phyloP scores from a whole-genome alignment of 2,888 invertebrate genomes.

The Agelastica alni region DNA sequence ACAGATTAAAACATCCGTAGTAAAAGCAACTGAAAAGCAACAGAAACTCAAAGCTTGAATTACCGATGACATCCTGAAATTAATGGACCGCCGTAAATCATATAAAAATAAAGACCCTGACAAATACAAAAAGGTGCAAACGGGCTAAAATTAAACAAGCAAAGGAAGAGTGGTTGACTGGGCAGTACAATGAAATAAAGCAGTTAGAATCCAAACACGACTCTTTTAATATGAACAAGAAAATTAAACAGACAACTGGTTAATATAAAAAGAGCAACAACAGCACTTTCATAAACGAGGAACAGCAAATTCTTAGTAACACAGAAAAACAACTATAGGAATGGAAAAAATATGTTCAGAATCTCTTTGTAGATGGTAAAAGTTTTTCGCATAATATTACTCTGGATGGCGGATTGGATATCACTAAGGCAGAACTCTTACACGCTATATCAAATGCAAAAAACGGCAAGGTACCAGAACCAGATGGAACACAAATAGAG shows the following conservation, averaged over 20 bases:
- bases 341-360: too few relatives aligned
- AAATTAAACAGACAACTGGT: not conserved
- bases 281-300: not conserved
- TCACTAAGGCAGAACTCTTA: too few relatives aligned
- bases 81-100: not conserved
- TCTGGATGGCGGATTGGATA: not conserved
- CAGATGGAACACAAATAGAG: not conserved
- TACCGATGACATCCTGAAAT: not conserved
- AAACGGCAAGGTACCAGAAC: not conserved
- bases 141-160: not conserved
- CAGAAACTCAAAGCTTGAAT: not conserved
- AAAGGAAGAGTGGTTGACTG: too few relatives aligned
- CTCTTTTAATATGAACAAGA: not conserved
- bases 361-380: too few relatives aligned
- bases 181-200: too few relatives aligned
- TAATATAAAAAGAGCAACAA: too few relatives aligned
- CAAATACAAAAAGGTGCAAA: not conserved
- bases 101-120: not conserved
- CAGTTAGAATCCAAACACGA: too few relatives aligned
- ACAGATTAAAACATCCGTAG: not conserved
- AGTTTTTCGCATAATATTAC: not conserved
- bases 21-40: not conserved
- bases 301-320: conserved; percentile 1
- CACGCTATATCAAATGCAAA: not conserved
- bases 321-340: conserved; percentile 6